A percentile compares a stretch with the other conserved stretches of the same genome.
phyloP scores from a whole-genome alignment of 1,140 invertebrate species.

The Leptestheria dahalacensis region DNA sequence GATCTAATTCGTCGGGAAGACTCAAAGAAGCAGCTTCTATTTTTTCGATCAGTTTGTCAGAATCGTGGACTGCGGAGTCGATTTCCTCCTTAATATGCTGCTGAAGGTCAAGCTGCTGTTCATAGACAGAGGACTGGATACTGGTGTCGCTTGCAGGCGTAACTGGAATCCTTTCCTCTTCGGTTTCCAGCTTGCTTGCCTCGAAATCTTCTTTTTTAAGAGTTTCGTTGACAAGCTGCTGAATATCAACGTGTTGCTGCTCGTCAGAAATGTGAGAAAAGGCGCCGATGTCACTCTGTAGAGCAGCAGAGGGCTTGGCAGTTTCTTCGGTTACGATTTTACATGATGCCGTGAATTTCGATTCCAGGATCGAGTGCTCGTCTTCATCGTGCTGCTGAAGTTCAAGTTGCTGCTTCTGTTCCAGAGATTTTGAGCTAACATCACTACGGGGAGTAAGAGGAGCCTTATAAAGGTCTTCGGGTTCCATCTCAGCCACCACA shows the following conservation, averaged over 20 bases:
- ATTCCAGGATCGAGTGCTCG: neutral
- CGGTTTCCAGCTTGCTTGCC: too few relatives aligned
- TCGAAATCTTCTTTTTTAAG: neutral
- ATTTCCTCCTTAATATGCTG: conserved; percentile 14
- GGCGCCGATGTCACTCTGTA: neutral
- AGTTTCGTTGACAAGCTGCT: neutral
- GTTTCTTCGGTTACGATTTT: neutral
- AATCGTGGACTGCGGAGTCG: too few relatives aligned
- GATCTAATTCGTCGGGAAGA: neutral
- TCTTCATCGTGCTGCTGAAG: neutral
- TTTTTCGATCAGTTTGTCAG: neutral
- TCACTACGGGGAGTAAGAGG: too few relatives aligned
- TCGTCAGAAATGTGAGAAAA: neutral
- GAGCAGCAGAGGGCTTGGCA: neutral
- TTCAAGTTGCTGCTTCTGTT: too few relatives aligned
- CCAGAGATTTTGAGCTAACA: too few relatives aligned
- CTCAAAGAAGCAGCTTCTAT: neutral
- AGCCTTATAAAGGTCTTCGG: too few relatives aligned
- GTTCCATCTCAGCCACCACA: too few relatives aligned
- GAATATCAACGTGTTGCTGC: too few relatives aligned
- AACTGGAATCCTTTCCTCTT: neutral
- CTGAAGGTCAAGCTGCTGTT: conserved; percentile 10
- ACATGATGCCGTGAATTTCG: neutral
- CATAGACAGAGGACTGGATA: neutral
- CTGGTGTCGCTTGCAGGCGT: conserved; percentile 4